phyloP scores from a whole-genome alignment of 92 coral and sea anemone genomes.

The Paragorgia papillata region DNA sequence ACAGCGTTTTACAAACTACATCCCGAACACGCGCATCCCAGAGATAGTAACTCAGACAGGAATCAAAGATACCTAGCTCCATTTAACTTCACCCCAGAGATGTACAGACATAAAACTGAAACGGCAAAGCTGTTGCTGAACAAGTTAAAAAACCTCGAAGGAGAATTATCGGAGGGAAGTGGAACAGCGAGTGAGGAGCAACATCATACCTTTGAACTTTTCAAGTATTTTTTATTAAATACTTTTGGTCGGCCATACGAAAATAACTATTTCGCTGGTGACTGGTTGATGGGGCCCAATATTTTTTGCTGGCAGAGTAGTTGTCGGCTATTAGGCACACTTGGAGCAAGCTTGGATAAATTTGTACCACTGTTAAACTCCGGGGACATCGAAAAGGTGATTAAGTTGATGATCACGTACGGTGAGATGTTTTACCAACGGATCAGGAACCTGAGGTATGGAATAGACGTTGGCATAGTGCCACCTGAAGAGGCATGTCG shows the following conservation, averaged over 20 bases:
- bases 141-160: constrained; percentile 57
- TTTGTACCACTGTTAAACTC: constrained; percentile 54
- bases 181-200: constrained; percentile 31
- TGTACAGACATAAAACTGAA: constrained; percentile 61
- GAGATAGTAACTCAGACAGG: not conserved
- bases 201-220: constrained; percentile 69
- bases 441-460: constrained; percentile 64
- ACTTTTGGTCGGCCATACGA: constrained; percentile 81
- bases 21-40: not conserved
- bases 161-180: constrained; percentile 22
- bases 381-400: constrained; percentile 63
- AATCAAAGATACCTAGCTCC: constrained; percentile 11
- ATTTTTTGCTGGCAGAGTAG: constrained; percentile 78
- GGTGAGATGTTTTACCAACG: constrained; percentile 66
- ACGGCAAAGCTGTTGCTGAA: constrained; percentile 51
- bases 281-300: constrained; percentile 94
- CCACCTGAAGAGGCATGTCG: constrained; percentile 78
- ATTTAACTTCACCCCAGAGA: constrained; percentile 65
- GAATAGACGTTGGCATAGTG: constrained; percentile 82
- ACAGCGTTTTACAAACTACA: not conserved
- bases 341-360: constrained; percentile 45
- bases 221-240: constrained; percentile 64
- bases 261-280: constrained; percentile 76
- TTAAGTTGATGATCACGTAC: constrained; percentile 59
- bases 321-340: constrained; percentile 45